Base-by-base conservation (phyloP, 2,797 vertebrate genomes). In the Nyctalus aviator region DNA sequence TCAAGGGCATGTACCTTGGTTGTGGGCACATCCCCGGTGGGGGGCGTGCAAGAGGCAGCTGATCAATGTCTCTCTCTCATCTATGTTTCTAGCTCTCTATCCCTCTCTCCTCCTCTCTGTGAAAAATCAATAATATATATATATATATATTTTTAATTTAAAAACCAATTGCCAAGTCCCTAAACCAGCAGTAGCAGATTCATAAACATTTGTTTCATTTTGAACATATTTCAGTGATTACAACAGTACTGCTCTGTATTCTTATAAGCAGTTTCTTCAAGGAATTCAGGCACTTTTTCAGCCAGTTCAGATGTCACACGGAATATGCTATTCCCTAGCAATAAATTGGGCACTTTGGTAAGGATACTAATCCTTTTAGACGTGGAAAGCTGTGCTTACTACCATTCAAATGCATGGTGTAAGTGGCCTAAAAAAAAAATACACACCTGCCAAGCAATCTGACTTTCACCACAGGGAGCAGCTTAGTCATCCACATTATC, bases 401-500 rank as follows among this genome's bases (percentile, higher is more conserved):
- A 30, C 66, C 66, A 78, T 88, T 88, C 84, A 94, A 96, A 93
- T 84, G 14, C 23, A 88, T 15, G 66, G 73, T 88, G 79, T 46
- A 27, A 71, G 82, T 53, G 79, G 72, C 23, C 73, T 35, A 79
- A 12, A 73, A 62, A 87, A 87, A 87, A 91, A 57, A 69, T 2
- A 68, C 5, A 91, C 75, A 81, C 69, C 82, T 89, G 89, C 93
- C 77, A 84, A 95, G 94, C 82, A 94, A 88, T 90, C 91, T 92
- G 87, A 96, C 86, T 82, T 37, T 94, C 91, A 85, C 94, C 75
- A 73, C 35, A 72, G 91, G 87, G 82, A 90, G 76, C 66, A 77
- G 92, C 88, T 93, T 64, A 88, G 88, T 55, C 84, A 95, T 79
- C 69, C 0, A 0, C 59, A 88, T 90, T 86, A 96, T 83, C 93